These are phyloP conservation scores for Clostera curtula DNA, from an alignment of 2,888 invertebrate genomes.

Conservation along the genomic window DNA sequence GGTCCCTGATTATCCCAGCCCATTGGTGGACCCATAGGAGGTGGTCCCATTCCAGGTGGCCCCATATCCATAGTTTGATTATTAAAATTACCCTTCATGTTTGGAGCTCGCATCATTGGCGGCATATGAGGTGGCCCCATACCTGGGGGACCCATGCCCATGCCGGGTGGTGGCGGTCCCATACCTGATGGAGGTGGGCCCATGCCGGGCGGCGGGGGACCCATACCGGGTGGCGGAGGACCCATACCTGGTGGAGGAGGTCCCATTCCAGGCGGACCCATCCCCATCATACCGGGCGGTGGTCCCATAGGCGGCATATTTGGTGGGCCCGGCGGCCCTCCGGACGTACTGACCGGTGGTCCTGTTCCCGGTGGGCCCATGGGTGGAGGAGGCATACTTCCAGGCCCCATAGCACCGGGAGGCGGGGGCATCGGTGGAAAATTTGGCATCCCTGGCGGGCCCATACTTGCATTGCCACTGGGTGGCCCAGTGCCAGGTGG, in stretches of 20 bases:
- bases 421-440: conserved; percentile 53
- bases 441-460: conserved; percentile 45
- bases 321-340: conserved; percentile 23
- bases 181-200: too few relatives aligned
- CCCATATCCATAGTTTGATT: conserved; percentile 58
- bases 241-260: conserved; percentile 27
- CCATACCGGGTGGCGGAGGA: conserved; percentile 36
- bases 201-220: conserved; percentile 35
- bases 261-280: conserved; percentile 31
- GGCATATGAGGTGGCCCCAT: conserved; percentile 55
- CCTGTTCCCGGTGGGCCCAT: conserved; percentile 49
- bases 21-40: conserved; percentile 50
- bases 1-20: conserved; percentile 55
- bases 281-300: conserved; percentile 26
- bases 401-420: conserved; percentile 39
- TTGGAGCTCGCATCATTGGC: conserved; percentile 55
- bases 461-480: conserved; percentile 43
- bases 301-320: conserved; percentile 29
- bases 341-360: conserved; percentile 37
- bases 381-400: conserved; percentile 28
- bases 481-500: conserved; percentile 56
- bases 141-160: conserved; percentile 44
- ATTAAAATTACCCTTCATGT: conserved; percentile 37
- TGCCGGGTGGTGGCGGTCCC: too few relatives aligned
- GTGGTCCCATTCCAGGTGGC: conserved; percentile 61